phyloP scores from a whole-genome alignment of 2,113 vertebrate genomes.

The Alexandromys fortis region DNA sequence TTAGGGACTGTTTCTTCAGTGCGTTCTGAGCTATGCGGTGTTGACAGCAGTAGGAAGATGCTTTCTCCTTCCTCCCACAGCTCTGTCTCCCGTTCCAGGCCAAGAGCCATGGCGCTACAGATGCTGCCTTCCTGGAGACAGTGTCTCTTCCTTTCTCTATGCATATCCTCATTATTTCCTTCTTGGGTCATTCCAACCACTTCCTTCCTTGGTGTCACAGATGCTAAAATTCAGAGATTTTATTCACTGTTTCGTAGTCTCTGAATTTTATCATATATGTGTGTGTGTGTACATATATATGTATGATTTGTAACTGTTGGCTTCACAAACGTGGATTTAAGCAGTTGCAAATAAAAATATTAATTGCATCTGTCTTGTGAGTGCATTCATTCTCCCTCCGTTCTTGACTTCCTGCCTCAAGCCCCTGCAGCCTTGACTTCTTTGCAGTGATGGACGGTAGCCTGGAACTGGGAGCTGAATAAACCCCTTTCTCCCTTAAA shows the following conservation, averaged over 20 bases:
- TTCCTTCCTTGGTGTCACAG: background rate
- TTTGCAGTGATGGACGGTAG: background rate
- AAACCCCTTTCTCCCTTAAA: background rate
- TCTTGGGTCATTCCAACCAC: constrained; percentile 3
- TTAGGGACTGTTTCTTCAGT: background rate
- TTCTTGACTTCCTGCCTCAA: background rate
- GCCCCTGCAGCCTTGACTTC: too few relatives aligned
- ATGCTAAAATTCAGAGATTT: constrained; percentile 33
- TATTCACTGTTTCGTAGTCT: background rate
- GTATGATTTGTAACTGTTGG: background rate
- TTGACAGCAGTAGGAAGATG: background rate
- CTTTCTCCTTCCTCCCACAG: background rate
- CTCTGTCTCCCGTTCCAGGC: background rate
- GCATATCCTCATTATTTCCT: background rate
- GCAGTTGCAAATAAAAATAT: background rate
- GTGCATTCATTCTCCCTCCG: background rate
- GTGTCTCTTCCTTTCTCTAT: background rate
- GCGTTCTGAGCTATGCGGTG: background rate
- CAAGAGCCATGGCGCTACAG: background rate
- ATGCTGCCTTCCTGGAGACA: background rate
- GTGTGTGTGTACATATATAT: background rate
- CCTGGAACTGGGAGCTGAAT: too few relatives aligned
- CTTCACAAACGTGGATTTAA: background rate
- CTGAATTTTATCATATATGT: too few relatives aligned
- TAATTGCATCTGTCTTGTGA: background rate